phyloP scores from a whole-genome alignment of 1,140 invertebrate species.

The Leptopilina clavipes region DNA sequence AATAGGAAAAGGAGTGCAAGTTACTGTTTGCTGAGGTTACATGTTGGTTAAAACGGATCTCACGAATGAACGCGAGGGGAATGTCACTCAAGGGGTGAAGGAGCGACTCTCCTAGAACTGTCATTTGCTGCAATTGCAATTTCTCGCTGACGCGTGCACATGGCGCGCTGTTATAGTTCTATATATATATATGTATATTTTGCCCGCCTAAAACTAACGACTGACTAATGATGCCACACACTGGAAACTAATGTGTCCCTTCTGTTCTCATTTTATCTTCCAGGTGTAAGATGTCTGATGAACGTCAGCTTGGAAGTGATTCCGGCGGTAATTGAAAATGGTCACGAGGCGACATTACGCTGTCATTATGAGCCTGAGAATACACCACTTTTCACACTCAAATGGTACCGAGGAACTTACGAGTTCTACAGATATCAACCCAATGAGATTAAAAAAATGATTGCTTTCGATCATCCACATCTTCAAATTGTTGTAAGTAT shows the following conservation, averaged over 20 bases:
- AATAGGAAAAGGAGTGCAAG: constrained; percentile 23
- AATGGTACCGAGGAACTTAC: constrained; percentile 86
- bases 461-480: constrained; percentile 82
- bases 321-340: constrained; percentile 79
- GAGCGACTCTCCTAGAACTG: constrained; percentile 49
- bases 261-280: constrained; percentile 52
- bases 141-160: constrained; percentile 65
- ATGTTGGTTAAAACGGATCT: not conserved
- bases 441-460: constrained; percentile 80
- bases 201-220: constrained; percentile 49
- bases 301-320: constrained; percentile 75
- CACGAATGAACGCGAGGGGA: not conserved
- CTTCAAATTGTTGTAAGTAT: constrained; percentile 85
- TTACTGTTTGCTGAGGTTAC: constrained; percentile 25
- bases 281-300: constrained; percentile 70
- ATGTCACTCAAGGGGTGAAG: constrained; percentile 28
- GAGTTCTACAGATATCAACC: constrained; percentile 85
- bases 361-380: constrained; percentile 85
- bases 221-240: constrained; percentile 62
- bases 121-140: constrained; percentile 68
- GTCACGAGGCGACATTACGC: constrained; percentile 79
- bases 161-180: constrained; percentile 39
- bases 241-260: constrained; percentile 63
- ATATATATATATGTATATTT: too few relatives aligned
- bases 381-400: constrained; percentile 83